Base-by-base conservation (phyloP, 1,140 invertebrate genomes). In the Drosophila kohkoa region DNA sequence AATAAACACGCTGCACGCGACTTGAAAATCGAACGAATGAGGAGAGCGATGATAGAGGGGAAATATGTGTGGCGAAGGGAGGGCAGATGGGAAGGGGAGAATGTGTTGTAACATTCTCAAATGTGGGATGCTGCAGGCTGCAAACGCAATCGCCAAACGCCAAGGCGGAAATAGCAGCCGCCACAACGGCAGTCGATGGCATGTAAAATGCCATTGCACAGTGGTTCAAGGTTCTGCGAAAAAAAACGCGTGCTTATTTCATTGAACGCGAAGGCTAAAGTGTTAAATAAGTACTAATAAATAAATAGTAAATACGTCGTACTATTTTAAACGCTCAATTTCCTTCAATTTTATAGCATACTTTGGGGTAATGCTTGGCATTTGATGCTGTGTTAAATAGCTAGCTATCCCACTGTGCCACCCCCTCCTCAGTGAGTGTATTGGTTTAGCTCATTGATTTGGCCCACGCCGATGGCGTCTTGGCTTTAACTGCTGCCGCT, bases 1-100 rank as follows among this genome's bases (percentile, higher is more conserved):
- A 87, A 88, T 87, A 87, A 87, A 87, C 83, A 83, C 63, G 73
- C 57, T 88, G 83, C 83, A 87, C 83, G 83, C 83, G 83, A 87
- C 83, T 80, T 69, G 52, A 65, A 72, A 25, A 65, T 13, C 20
- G 16, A 10, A 35, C 30, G 28, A 43, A 25, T 25, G 20, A 5
- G 15, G 7, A 28, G 5, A 51, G 10, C 8, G 25, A 25, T 25
- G 20, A 25, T 25, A 25, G 20, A 25, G 20, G 20, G 20, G 20
- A 25, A 25, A 25, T 25, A 4, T 25, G 20, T 25, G 6, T 38
- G 35, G 11, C 35, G 35, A 38, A 10, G 35, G 13, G 11, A 7
- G 20, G 7, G 45, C 10, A 25, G 5, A 48, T 11, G 10, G 13
- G 4, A 1, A 11, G 28, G 15, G 6, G 4, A 54, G 32, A 3